phyloP scores from a whole-genome alignment of 2,888 invertebrate species.

The Apodemia hepburni region DNA sequence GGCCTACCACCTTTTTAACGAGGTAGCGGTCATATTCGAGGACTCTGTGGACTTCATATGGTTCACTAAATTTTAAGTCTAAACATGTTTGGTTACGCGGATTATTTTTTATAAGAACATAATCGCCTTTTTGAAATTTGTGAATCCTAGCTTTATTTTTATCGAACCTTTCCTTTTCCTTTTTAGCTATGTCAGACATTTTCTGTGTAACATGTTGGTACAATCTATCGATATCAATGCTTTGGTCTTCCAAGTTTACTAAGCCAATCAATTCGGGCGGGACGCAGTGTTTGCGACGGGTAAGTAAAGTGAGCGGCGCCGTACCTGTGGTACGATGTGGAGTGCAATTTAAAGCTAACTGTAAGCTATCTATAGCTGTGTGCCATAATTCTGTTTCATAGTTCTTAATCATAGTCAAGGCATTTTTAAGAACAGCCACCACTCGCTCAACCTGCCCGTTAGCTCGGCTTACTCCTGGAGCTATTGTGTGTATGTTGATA shows the following conservation, averaged over 20 bases:
- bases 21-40: constrained; percentile 32
- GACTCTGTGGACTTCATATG: constrained; percentile 28
- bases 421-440: constrained; percentile 32
- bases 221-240: constrained; percentile 26
- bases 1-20: constrained; percentile 28
- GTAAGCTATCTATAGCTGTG: constrained; percentile 28
- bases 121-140: constrained; percentile 28
- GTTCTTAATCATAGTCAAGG: constrained; percentile 33
- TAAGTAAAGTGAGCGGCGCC: constrained; percentile 31
- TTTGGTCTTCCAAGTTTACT: too few species aligned
- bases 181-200: constrained; percentile 22
- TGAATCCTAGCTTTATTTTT: constrained; percentile 23
- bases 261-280: constrained; percentile 29
- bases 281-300: constrained; percentile 27
- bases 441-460: constrained; percentile 27
- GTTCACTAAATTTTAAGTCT: constrained; percentile 30
- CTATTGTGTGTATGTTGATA: constrained; percentile 27
- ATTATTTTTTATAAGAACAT: constrained; percentile 31
- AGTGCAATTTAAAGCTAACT: constrained; percentile 35
- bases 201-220: constrained; percentile 28
- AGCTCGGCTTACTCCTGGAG: constrained; percentile 26
- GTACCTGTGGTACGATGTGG: constrained; percentile 29
- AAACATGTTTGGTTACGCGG: constrained; percentile 32
- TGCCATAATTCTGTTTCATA: constrained; percentile 34
- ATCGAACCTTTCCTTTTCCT: constrained; percentile 31